Percentiles rank a stretch among this genome's conserved stretches.
Evolutionary conservation across 2,113 vertebrate species (phyloP).

Genomic region (Pogonocichla stellata): DNA sequence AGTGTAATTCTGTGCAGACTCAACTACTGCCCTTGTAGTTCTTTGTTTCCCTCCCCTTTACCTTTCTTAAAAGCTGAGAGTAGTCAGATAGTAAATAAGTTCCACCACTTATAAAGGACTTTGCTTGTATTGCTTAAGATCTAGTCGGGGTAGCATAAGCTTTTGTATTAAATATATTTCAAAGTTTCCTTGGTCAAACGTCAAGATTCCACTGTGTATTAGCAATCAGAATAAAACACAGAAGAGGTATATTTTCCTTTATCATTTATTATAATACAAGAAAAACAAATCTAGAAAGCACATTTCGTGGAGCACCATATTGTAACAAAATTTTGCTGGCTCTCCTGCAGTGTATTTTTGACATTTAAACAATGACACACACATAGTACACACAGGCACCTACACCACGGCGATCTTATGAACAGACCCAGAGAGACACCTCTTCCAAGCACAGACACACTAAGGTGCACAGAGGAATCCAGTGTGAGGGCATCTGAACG

Average conservation of each 20-base stretch:
- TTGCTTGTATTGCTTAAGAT: neutral
- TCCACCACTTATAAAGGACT: neutral
- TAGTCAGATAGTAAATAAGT: neutral
- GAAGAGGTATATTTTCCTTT: conserved; percentile 54
- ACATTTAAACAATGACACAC: conserved; percentile 70
- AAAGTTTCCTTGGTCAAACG: neutral
- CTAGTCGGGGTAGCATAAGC: neutral
- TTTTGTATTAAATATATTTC: neutral
- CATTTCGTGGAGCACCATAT: conserved; percentile 77
- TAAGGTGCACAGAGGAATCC: conserved; percentile 39
- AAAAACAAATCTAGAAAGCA: conserved; percentile 74
- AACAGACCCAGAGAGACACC: conserved; percentile 13
- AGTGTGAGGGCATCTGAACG: conserved; percentile 76
- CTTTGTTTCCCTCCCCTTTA: neutral
- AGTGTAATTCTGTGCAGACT: neutral
- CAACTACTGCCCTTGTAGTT: neutral
- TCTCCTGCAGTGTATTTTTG: conserved; percentile 70
- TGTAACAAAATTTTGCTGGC: conserved; percentile 71
- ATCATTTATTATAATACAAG: conserved; percentile 76
- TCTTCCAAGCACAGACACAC: conserved; percentile 31
- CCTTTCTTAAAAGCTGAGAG: neutral
- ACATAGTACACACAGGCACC: conserved; percentile 46
- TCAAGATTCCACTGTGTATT: neutral
- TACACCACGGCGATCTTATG: conserved; percentile 34
- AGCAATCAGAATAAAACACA: conserved; percentile 43